Percentiles rank a stretch among this genome's conserved stretches.
These are phyloP conservation scores for Pardalotus punctatus DNA, from an alignment of 2,113 vertebrate genomes.

Conservation along the genomic window DNA sequence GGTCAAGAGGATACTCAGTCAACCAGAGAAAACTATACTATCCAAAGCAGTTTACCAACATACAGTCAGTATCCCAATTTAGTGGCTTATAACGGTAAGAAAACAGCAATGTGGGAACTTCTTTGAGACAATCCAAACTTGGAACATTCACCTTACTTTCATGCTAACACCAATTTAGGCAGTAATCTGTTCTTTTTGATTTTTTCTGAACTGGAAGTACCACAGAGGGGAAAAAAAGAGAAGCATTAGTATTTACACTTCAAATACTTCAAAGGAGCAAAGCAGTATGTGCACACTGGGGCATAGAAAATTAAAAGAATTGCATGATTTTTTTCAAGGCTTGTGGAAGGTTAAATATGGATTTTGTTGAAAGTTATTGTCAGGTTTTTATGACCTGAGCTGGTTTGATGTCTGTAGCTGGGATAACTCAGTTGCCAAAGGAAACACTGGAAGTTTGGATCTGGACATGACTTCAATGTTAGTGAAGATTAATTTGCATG, in stretches of 20 bases:
- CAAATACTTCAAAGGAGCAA: not conserved
- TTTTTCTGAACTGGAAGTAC: not conserved
- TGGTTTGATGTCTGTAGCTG: not conserved
- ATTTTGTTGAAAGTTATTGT: not conserved
- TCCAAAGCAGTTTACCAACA: not conserved
- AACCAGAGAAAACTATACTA: not conserved
- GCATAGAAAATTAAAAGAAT: not conserved
- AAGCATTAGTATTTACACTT: not conserved
- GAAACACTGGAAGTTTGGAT: not conserved
- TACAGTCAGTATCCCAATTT: not conserved
- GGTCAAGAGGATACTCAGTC: not conserved
- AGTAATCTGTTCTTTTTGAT: not conserved
- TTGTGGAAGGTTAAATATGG: not conserved
- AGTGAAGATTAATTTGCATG: constrained; percentile 51
- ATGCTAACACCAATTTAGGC: not conserved
- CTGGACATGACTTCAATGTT: not conserved
- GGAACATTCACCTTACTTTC: not conserved
- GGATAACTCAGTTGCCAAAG: not conserved
- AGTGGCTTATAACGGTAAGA: not conserved
- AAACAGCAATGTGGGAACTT: not conserved
- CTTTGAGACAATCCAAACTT: not conserved
- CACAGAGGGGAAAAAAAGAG: too few species aligned
- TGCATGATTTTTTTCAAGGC: not conserved
- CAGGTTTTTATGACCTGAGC: not conserved
- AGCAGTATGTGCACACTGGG: not conserved